phyloP scores from a whole-genome alignment of 2,113 vertebrate species.

The Lagenorhynchus albirostris region DNA sequence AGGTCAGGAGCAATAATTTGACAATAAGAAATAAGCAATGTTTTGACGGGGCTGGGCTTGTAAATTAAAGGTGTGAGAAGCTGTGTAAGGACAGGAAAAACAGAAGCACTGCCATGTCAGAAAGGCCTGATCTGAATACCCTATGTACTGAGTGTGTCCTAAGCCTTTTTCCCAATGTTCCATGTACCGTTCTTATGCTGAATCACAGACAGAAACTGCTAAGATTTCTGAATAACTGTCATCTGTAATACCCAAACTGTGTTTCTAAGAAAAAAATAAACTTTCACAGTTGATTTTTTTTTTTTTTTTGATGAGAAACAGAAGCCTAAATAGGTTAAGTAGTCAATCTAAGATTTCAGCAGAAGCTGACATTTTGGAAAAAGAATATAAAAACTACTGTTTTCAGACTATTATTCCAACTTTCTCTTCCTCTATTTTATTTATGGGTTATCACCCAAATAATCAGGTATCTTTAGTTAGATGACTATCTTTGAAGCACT shows the following conservation, averaged over 20 bases:
- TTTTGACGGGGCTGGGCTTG: constrained; percentile 53
- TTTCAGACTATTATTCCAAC: not conserved
- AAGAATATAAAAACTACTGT: not conserved
- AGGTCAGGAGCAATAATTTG: constrained; percentile 61
- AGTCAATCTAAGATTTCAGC: not conserved
- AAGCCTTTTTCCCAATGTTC: not conserved
- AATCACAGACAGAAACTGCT: not conserved
- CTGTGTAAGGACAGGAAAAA: constrained; percentile 49
- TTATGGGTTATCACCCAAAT: not conserved
- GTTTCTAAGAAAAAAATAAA: not conserved
- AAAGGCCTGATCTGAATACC: constrained; percentile 56
- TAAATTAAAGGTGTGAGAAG: constrained; percentile 56
- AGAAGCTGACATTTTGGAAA: not conserved
- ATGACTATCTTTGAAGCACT: not conserved
- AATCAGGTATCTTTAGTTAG: not conserved
- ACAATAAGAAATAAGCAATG: constrained; percentile 43
- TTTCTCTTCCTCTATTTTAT: not conserved
- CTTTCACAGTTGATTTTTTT: not conserved
- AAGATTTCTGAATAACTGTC: not conserved
- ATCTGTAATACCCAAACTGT: not conserved
- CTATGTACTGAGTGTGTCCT: not conserved
- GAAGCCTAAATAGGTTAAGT: not conserved
- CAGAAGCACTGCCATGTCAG: constrained; percentile 36
- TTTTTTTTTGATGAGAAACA: not conserved
- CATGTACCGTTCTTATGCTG: not conserved